phyloP scores from a whole-genome alignment of 2,888 invertebrate genomes.

The Netelia fuscicornis region DNA sequence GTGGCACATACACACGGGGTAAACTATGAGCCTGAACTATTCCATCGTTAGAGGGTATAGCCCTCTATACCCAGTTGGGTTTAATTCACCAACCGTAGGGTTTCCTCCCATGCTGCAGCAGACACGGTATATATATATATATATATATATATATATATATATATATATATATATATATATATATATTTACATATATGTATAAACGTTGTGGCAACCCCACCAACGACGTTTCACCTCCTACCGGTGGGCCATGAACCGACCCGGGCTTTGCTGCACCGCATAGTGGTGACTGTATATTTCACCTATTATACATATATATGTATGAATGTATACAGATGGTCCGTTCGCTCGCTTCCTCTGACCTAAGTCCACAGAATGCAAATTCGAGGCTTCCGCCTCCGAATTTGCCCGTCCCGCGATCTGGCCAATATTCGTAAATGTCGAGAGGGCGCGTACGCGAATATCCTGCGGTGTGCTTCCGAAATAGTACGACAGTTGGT shows the following conservation, averaged over 20 bases:
- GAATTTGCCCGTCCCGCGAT: slow-evolving; percentile 75
- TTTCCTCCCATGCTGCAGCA: slow-evolving; percentile 50
- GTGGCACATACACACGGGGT: slow-evolving; percentile 62
- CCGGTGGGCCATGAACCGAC: slow-evolving; percentile 48
- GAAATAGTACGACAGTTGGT: slow-evolving; percentile 48
- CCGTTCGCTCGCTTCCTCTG: slow-evolving; percentile 69
- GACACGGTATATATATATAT: too few relatives aligned
- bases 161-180: background rate
- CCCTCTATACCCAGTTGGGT: slow-evolving; percentile 52
- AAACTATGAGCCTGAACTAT: slow-evolving; percentile 76
- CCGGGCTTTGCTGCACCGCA: slow-evolving; percentile 28
- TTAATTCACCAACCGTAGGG: slow-evolving; percentile 56
- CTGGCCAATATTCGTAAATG: slow-evolving; percentile 76
- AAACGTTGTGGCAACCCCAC: slow-evolving; percentile 12
- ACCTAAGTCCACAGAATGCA: slow-evolving; percentile 82
- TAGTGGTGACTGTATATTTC: slow-evolving; percentile 37
- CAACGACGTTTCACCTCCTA: slow-evolving; percentile 50
- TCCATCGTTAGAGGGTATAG: slow-evolving; percentile 73
- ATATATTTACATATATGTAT: slow-evolving; percentile 1
- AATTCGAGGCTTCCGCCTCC: slow-evolving; percentile 73
- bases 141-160: slow-evolving; percentile 24
- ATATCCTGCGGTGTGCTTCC: slow-evolving; percentile 34
- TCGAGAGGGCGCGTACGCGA: slow-evolving; percentile 25
- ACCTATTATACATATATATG: slow-evolving; percentile 16
- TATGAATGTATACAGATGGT: slow-evolving; percentile 28